phyloP scores from a whole-genome alignment of 2,797 vertebrate species.

The Amblyraja radiata region DNA sequence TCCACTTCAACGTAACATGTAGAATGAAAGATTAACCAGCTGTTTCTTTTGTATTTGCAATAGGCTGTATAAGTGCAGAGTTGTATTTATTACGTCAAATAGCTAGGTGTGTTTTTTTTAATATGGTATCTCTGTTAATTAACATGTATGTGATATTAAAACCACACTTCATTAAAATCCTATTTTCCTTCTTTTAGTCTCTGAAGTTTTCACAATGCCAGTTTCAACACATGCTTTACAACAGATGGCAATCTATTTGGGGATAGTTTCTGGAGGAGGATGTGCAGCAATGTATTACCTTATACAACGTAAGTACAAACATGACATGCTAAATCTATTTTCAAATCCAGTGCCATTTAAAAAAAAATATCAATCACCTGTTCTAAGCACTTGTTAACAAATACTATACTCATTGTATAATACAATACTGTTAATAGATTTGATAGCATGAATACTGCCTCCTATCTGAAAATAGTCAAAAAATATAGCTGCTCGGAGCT shows the following conservation, averaged over 20 bases:
- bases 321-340: slow-evolving; percentile 37
- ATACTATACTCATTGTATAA: slow-evolving; percentile 3
- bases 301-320: slow-evolving; percentile 66
- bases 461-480: slow-evolving; percentile 40
- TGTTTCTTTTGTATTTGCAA: background rate
- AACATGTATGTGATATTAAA: background rate
- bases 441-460: slow-evolving; percentile 26
- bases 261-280: slow-evolving; percentile 52
- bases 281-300: slow-evolving; percentile 65
- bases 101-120: background rate
- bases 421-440: slow-evolving; percentile 39
- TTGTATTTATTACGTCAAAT: background rate
- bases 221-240: slow-evolving; percentile 51
- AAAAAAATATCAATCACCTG: slow-evolving; percentile 35
- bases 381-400: slow-evolving; percentile 38
- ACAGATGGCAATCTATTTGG: slow-evolving; percentile 66
- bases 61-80: background rate
- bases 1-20: background rate
- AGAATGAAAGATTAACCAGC: background rate
- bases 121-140: background rate
- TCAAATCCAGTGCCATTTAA: slow-evolving; percentile 38
- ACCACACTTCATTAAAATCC: background rate
- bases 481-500: too few species aligned
- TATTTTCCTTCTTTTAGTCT: background rate
- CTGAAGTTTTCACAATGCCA: slow-evolving; percentile 49